Evolutionary conservation across 2,888 invertebrate genomes (phyloP).

Genomic region (Macrosiphum euphorbiae): DNA sequence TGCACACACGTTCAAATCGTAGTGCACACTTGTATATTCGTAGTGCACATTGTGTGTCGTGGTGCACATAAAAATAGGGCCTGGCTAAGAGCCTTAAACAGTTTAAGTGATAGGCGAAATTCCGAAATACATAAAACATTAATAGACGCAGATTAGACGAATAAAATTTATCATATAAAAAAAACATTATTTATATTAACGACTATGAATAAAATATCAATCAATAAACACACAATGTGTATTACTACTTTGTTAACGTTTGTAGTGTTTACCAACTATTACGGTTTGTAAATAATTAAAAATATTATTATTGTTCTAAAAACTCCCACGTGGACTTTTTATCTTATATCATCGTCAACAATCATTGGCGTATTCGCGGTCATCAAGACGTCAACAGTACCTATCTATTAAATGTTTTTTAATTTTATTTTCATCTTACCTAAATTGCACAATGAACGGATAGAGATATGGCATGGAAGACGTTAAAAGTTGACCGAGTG

Average conservation of each 20-base stretch:
- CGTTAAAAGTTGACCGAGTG: constrained; percentile 74
- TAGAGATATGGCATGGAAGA: constrained; percentile 74
- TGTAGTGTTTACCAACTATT: neutral
- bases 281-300: too few relatives aligned
- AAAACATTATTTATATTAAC: neutral
- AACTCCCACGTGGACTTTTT: neutral
- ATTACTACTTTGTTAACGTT: neutral
- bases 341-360: neutral
- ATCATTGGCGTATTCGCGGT: too few relatives aligned
- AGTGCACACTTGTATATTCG: too few relatives aligned
- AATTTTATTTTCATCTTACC: constrained; percentile 69
- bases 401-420: neutral
- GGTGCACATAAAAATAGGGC: too few relatives aligned
- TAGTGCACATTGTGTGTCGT: too few relatives aligned
- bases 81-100: too few relatives aligned
- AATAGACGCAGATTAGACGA: too few relatives aligned
- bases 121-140: too few relatives aligned
- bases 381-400: neutral
- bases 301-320: too few relatives aligned
- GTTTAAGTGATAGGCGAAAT: too few relatives aligned
- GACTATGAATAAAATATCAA: neutral
- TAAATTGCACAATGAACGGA: constrained; percentile 74
- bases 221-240: neutral
- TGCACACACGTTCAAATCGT: too few relatives aligned
- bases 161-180: neutral